A percentile compares a stretch with the other conserved stretches of the same genome.
Evolutionary conservation across 1,140 invertebrate species (phyloP).

Genomic region (Apis laboriosa): DNA sequence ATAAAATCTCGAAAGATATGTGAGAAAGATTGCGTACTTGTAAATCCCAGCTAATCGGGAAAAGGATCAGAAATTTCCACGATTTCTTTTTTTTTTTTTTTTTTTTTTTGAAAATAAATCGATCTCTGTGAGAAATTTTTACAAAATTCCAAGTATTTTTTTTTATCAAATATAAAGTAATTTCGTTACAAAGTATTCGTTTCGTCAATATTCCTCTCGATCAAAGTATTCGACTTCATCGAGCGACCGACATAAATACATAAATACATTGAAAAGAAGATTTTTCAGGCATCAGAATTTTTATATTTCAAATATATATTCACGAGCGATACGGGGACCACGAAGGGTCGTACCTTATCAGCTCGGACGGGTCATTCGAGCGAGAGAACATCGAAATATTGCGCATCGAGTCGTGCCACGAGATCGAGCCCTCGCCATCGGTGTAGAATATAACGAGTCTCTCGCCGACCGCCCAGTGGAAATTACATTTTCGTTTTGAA

Average conservation of each 20-base stretch:
- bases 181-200: neutral
- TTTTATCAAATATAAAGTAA: too few relatives aligned
- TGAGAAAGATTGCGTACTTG: too few relatives aligned
- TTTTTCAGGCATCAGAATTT: neutral
- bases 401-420: slow-evolving; percentile 32
- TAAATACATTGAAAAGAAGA: neutral
- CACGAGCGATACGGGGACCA: neutral
- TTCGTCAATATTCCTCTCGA: too few relatives aligned
- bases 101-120: too few relatives aligned
- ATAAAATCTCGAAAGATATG: too few relatives aligned
- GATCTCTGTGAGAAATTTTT: too few relatives aligned
- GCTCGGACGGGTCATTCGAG: slow-evolving; percentile 33
- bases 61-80: too few relatives aligned
- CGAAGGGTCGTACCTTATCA: slow-evolving; percentile 22
- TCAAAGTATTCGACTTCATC: neutral
- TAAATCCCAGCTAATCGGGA: too few relatives aligned
- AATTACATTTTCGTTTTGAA: slow-evolving; percentile 45
- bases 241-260: neutral
- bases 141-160: too few relatives aligned
- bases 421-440: slow-evolving; percentile 24
- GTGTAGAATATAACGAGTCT: slow-evolving; percentile 29
- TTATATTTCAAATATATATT: slow-evolving; percentile 22
- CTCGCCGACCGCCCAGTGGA: slow-evolving; percentile 10
- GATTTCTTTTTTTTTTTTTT: too few relatives aligned
- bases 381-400: slow-evolving; percentile 44